Evolutionary conservation across 37 sponge, comb jelly and placozoan species (phyloP), one percentile per base, ranked within the genome.

Genomic region (Diacarnus erythraeanus): DNA sequence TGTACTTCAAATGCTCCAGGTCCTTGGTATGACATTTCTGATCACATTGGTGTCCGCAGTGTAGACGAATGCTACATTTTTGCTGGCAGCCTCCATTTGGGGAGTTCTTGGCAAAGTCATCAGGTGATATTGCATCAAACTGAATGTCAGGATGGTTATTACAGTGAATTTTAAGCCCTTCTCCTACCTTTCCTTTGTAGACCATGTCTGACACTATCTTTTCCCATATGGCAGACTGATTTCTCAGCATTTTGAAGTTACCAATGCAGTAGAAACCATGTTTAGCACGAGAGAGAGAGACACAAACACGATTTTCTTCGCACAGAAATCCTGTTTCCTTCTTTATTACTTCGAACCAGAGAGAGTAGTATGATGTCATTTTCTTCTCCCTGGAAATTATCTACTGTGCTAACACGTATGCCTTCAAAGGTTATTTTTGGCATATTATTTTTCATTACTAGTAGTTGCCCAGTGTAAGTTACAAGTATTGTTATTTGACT

Each of bases 351-450:
- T 25, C 98, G 88, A 15, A 90, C 92, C 3, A 98, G 79, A 17
- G 96, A 91, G 17, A 98, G 78, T 25, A 98, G 60, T 0, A 98
- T 86, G 47, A 95, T 90, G 42, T 94, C 89, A 82, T 98, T 98
- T 69, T 98, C 98, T 76, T 98, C 98, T 39, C 98, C 98, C 51
- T 98, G 98, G 69, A 90, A 97, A 76, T 92, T 85, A 56, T 97
- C 98, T 8, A 97, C 75, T 36, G 93, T 83, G 36, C 77, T 57
- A 31, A 89, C 74, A 26, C 82, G 63, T 2, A 97, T 84, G 21
- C 92, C 92, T 68, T 87, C 65, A 65, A 84, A 92, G 2, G 30
- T 63, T 59, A 39, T 29, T 30, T 72, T 80, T 20, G 75, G 80
- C 84, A 86, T 83, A 0, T 41, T 61, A 15, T 56, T 51, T 44